These are phyloP conservation scores for Acromyrmex echinatior DNA, from an alignment of 1,140 invertebrate genomes.

Conservation along the genomic window DNA sequence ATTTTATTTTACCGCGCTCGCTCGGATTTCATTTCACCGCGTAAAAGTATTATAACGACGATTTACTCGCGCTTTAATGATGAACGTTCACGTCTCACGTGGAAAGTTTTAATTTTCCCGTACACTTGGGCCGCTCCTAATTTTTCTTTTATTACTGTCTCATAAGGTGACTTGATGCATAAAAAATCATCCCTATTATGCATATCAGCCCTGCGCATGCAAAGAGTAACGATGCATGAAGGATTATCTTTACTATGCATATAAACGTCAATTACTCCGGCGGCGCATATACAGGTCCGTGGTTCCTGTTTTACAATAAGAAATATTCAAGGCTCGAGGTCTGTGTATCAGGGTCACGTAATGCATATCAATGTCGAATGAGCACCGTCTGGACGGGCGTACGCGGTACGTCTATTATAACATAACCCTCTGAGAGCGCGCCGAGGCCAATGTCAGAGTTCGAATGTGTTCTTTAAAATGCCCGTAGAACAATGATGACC, in stretches of 20 bases:
- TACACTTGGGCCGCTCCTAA: background rate
- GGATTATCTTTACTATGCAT: conserved; percentile 55
- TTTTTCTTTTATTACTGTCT: conserved; percentile 1
- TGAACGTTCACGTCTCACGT: conserved; percentile 1
- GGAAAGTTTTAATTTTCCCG: conserved; percentile 1
- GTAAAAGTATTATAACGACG: background rate
- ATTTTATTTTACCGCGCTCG: background rate
- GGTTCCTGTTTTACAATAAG: conserved; percentile 55
- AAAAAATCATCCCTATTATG: conserved; percentile 39
- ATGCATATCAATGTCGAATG: conserved; percentile 62
- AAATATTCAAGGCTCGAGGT: conserved; percentile 33
- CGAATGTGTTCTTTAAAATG: conserved; percentile 71
- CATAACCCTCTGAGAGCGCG: background rate
- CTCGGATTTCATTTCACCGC: background rate
- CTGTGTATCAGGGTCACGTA: conserved; percentile 5
- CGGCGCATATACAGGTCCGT: background rate
- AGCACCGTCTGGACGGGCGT: conserved; percentile 41
- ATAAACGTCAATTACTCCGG: conserved; percentile 46
- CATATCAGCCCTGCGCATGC: conserved; percentile 41
- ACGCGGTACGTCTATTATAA: conserved; percentile 54
- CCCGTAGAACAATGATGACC: conserved; percentile 53
- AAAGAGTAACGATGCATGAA: conserved; percentile 44
- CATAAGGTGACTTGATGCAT: conserved; percentile 23
- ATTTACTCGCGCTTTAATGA: background rate
- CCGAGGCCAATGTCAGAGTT: conserved; percentile 78